These are phyloP conservation scores for Choristoneura rosaceana DNA, from an alignment of 2,888 invertebrate genomes.

Conservation along the genomic window DNA sequence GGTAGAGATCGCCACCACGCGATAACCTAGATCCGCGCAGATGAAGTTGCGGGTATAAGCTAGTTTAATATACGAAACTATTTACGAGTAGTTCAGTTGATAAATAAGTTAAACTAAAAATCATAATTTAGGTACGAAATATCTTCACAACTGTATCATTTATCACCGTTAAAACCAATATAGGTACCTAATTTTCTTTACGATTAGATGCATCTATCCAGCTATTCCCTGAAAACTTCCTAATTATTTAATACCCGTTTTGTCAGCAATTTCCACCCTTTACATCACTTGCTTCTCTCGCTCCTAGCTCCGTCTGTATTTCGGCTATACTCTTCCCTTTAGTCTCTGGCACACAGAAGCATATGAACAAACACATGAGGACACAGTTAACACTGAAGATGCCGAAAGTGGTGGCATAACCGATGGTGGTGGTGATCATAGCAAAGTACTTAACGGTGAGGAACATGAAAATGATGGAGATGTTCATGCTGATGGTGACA, in stretches of 20 bases:
- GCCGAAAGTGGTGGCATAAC: constrained; percentile 47
- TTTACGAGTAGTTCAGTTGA: too few relatives aligned
- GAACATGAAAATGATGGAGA: constrained; percentile 39
- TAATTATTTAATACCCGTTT: too few relatives aligned
- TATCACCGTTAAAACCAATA: too few relatives aligned
- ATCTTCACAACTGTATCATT: too few relatives aligned
- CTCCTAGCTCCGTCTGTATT: neutral
- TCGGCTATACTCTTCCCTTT: constrained; percentile 18
- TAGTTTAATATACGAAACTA: too few relatives aligned
- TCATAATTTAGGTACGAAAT: too few relatives aligned
- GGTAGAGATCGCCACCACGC: too few relatives aligned
- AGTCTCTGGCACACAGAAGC: constrained; percentile 34
- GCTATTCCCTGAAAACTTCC: neutral
- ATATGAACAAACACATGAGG: constrained; percentile 41
- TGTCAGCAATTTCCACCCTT: neutral
- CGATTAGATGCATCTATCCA: neutral
- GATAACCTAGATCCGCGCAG: too few relatives aligned
- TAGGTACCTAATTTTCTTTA: neutral
- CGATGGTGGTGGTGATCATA: constrained; percentile 39
- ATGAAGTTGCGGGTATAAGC: too few relatives aligned
- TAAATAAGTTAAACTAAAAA: too few relatives aligned
- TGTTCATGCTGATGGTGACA: constrained; percentile 35
- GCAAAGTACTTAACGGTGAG: constrained; percentile 47
- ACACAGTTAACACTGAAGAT: constrained; percentile 44
- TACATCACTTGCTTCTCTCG: neutral